Conservation (phyloP, 2,113 vertebrate species). For the Percopsis transmontana region DNA sequence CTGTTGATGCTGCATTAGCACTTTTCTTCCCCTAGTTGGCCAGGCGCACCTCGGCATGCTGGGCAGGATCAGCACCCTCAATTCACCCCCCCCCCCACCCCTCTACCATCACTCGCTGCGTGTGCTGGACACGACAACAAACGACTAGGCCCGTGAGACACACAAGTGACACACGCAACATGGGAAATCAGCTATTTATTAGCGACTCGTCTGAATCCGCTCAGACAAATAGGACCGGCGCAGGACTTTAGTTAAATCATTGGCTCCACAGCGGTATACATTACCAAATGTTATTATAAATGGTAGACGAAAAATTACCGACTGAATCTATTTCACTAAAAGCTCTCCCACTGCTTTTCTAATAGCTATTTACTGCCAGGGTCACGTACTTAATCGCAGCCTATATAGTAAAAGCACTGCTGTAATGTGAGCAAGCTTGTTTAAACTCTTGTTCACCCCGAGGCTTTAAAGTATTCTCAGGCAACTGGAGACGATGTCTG, state of each 20-base stretch:
- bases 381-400: neutral
- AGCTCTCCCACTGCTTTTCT: slow-evolving; percentile 20
- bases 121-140: neutral
- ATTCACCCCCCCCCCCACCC: neutral
- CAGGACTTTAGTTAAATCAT: neutral
- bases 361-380: slow-evolving; percentile 17
- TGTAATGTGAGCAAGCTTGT: slow-evolving; percentile 21
- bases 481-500: slow-evolving; percentile 38
- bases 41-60: slow-evolving; percentile 31
- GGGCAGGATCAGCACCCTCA: slow-evolving; percentile 1
- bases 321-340: slow-evolving; percentile 25
- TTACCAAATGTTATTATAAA: slow-evolving; percentile 6
- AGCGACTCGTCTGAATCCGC: neutral
- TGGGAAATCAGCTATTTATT: neutral
- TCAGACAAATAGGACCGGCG: neutral
- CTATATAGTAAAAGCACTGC: slow-evolving; percentile 6
- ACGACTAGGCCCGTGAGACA: neutral
- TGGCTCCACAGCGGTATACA: neutral
- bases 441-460: slow-evolving; percentile 37
- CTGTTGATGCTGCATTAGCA: slow-evolving; percentile 62
- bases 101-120: slow-evolving; percentile 33
- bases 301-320: slow-evolving; percentile 32
- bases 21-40: slow-evolving; percentile 50
- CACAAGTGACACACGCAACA: neutral
- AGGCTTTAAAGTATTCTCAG: slow-evolving; percentile 16